These are phyloP conservation scores for Siniperca obscura DNA, from an alignment of 2,797 vertebrate species.

Conservation along the genomic window DNA sequence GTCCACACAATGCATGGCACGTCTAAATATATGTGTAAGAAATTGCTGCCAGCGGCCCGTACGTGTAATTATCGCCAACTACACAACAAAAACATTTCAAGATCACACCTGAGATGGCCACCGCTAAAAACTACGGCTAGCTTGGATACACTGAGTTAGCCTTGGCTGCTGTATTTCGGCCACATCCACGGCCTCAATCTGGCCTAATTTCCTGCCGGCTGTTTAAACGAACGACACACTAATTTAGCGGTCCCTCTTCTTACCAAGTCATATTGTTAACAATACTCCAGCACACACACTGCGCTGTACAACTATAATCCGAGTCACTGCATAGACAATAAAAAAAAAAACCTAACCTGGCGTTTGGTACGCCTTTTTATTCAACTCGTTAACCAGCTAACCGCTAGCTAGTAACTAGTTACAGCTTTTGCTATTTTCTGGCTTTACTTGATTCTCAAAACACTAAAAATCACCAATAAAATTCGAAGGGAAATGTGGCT, in stretches of 20 bases:
- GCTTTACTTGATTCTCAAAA: not conserved
- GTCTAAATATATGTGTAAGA: not conserved
- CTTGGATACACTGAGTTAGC: not conserved
- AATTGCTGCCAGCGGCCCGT: not conserved
- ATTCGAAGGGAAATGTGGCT: fast-evolving
- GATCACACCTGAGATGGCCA: not conserved
- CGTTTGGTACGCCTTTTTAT: constrained; percentile 27
- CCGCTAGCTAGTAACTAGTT: not conserved
- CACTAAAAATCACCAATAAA: fast-evolving
- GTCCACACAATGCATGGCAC: not conserved
- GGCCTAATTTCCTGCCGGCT: constrained; percentile 71
- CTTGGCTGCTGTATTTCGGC: constrained; percentile 37
- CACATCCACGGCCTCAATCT: constrained; percentile 66
- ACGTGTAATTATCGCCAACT: not conserved
- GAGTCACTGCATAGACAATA: not conserved
- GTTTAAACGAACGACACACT: constrained; percentile 7
- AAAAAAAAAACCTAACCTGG: not conserved
- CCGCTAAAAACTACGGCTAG: not conserved
- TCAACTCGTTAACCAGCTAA: constrained; percentile 37
- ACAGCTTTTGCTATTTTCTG: too few relatives aligned
- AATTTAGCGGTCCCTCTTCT: fast-evolving
- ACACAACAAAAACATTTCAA: not conserved
- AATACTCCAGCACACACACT: not conserved
- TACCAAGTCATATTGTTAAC: not conserved
- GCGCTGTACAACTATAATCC: fast-evolving